A percentile compares a stretch with the other conserved stretches of the same genome.
These are phyloP conservation scores for Napeogenes inachia DNA, from an alignment of 2,888 invertebrate species.

Conservation along the genomic window DNA sequence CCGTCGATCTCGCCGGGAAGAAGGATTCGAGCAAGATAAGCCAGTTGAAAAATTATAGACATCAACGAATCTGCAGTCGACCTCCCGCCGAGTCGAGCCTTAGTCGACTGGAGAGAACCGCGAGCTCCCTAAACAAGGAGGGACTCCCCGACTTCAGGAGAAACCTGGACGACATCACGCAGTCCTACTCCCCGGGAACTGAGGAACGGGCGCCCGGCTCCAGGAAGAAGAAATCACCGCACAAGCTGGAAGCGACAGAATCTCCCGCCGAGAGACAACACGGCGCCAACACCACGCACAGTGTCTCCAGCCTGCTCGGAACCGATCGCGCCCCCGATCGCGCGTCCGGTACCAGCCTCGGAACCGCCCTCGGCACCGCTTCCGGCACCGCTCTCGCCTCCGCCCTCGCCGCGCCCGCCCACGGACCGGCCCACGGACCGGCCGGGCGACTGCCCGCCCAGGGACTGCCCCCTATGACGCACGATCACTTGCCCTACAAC, in stretches of 20 bases:
- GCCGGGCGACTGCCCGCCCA: slow-evolving; percentile 13
- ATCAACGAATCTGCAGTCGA: slow-evolving; percentile 58
- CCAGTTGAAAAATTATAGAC: slow-evolving; percentile 70
- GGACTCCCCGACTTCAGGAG: slow-evolving; percentile 69
- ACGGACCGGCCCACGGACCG: slow-evolving; percentile 32
- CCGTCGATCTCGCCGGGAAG: slow-evolving; percentile 43
- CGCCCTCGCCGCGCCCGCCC: too few species aligned
- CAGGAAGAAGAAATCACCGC: slow-evolving; percentile 67
- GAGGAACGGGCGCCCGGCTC: slow-evolving; percentile 59
- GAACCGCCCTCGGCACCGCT: slow-evolving; percentile 43
- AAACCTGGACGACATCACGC: slow-evolving; percentile 71
- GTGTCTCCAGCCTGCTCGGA: slow-evolving; percentile 65
- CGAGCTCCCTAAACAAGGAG: slow-evolving; percentile 63
- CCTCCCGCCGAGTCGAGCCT: slow-evolving; percentile 64
- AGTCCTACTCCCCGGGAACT: slow-evolving; percentile 66
- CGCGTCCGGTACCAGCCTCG: too few species aligned
- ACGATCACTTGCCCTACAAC: slow-evolving; percentile 36
- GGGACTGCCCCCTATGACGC: slow-evolving; percentile 34
- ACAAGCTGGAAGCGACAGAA: slow-evolving; percentile 51
- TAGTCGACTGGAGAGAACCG: slow-evolving; percentile 65
- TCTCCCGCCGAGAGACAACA: slow-evolving; percentile 45
- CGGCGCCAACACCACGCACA: slow-evolving; percentile 58
- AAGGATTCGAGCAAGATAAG: slow-evolving; percentile 61
- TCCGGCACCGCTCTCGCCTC: slow-evolving; percentile 39
- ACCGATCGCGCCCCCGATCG: slow-evolving; percentile 35